phyloP scores from a whole-genome alignment of 2,888 invertebrate genomes.

The Polyommatus icarus region DNA sequence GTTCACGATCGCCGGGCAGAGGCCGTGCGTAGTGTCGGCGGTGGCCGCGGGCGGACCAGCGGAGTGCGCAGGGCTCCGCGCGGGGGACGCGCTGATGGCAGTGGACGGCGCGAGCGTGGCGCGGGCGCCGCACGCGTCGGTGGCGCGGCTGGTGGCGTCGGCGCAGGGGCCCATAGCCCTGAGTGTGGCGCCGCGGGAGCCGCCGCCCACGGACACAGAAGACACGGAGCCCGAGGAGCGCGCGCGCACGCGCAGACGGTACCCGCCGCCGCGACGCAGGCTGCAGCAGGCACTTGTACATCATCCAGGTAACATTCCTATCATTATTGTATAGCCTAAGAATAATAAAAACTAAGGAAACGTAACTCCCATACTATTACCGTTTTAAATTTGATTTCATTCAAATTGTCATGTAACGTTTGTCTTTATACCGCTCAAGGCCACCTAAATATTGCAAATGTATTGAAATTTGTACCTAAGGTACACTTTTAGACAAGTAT shows the following conservation, averaged over 20 bases:
- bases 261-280: slow-evolving; percentile 68
- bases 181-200: slow-evolving; percentile 86
- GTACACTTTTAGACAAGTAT: too few relatives aligned
- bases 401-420: too few relatives aligned
- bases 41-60: slow-evolving; percentile 93
- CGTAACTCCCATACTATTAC: too few relatives aligned
- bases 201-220: slow-evolving; percentile 72
- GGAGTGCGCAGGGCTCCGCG: slow-evolving; percentile 92
- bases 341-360: too few relatives aligned
- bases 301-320: slow-evolving; percentile 56
- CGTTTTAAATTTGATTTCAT: too few relatives aligned
- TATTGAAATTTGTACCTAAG: too few relatives aligned
- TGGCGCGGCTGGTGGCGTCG: slow-evolving; percentile 93
- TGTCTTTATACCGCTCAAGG: too few relatives aligned
- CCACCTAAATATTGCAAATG: too few relatives aligned
- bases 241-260: slow-evolving; percentile 63
- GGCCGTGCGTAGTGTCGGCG: slow-evolving; percentile 96
- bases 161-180: slow-evolving; percentile 90
- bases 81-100: slow-evolving; percentile 95
- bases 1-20: slow-evolving; percentile 98
- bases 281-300: slow-evolving; percentile 62
- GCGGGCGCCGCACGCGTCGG: slow-evolving; percentile 95
- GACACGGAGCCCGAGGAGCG: slow-evolving; percentile 74
- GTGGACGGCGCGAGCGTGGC: slow-evolving; percentile 96
- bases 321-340: too few relatives aligned